A percentile compares a stretch with the other conserved stretches of the same genome.
Evolutionary conservation across 2,888 invertebrate genomes (phyloP).

Genomic region (Eudasyphora cyanicolor): DNA sequence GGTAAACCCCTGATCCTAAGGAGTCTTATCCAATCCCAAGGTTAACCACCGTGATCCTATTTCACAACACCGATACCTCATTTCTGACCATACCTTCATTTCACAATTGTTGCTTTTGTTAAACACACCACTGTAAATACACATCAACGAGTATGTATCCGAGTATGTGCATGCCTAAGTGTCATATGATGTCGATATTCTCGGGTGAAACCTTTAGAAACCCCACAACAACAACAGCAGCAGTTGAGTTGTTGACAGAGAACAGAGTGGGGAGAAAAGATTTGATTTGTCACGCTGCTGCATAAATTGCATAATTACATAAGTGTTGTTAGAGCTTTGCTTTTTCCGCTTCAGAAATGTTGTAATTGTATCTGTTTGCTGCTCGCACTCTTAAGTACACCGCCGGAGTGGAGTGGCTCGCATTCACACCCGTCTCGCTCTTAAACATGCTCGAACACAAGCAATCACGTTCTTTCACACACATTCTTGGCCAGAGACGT

Average conservation of each 20-base stretch:
- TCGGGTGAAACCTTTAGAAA: background rate
- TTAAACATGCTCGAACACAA: background rate
- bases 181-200: conserved; percentile 53
- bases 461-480: conserved; percentile 18
- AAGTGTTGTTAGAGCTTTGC: conserved; percentile 61
- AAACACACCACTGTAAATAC: too few species aligned
- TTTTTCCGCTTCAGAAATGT: conserved; percentile 21
- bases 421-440: background rate
- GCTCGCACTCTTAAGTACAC: too few species aligned
- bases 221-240: conserved; percentile 15
- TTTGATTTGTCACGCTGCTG: conserved; percentile 73
- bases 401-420: background rate
- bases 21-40: too few species aligned
- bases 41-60: too few species aligned
- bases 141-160: too few species aligned
- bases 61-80: too few species aligned
- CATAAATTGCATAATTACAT: conserved; percentile 77
- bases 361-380: background rate
- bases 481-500: background rate
- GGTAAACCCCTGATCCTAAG: too few species aligned
- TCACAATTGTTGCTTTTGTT: too few species aligned
- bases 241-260: background rate
- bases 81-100: too few species aligned
- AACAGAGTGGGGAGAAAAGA: conserved; percentile 46
- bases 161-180: conserved; percentile 26